These are phyloP conservation scores for Ciconia maguari DNA, from an alignment of 2,113 vertebrate genomes.

Conservation along the genomic window DNA sequence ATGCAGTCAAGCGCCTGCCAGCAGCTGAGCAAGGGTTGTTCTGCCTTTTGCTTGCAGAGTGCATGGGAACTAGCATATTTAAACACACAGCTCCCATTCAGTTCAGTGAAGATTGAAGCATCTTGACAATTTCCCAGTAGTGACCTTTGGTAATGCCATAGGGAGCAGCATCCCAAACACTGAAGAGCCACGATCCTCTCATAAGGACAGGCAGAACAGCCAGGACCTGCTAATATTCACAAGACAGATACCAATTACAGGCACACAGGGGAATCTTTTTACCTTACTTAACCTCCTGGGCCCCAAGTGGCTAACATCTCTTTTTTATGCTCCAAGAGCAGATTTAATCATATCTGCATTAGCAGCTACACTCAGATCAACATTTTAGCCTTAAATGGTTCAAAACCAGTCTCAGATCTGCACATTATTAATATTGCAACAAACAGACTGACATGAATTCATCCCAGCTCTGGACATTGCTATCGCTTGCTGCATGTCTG, in stretches of 20 bases:
- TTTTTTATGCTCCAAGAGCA: not conserved
- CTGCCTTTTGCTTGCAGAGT: not conserved
- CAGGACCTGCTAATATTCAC: not conserved
- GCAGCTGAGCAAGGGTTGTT: not conserved
- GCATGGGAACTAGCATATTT: not conserved
- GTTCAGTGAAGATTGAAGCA: not conserved
- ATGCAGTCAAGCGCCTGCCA: fast-evolving
- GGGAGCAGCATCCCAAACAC: not conserved
- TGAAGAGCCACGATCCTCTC: not conserved
- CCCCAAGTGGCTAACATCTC: not conserved
- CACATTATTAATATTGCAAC: not conserved
- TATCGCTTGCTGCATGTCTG: fast-evolving
- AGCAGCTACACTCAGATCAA: not conserved
- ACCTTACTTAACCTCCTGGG: not conserved
- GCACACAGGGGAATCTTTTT: not conserved
- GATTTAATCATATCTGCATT: not conserved
- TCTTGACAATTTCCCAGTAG: not conserved
- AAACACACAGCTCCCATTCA: not conserved
- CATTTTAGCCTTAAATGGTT: not conserved
- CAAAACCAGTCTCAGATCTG: not conserved
- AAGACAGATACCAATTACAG: not conserved
- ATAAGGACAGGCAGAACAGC: not conserved
- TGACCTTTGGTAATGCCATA: too few species aligned
- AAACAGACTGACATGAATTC: not conserved
- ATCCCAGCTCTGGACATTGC: not conserved